These are phyloP conservation scores for Psittacus erithacus DNA, from an alignment of 2,113 vertebrate genomes.

Conservation along the genomic window DNA sequence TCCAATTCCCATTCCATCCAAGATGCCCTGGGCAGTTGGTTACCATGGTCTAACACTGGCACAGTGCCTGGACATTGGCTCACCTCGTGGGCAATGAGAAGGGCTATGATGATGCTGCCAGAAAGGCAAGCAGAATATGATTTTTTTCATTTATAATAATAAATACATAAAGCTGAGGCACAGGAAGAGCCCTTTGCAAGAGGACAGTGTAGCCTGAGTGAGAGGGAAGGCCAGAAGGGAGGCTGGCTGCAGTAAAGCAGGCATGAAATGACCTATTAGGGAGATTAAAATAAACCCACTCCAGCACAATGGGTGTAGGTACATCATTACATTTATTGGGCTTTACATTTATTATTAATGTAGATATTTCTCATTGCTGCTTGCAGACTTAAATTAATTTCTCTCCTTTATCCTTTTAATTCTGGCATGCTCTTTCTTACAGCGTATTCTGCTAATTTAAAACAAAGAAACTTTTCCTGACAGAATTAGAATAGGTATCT, in stretches of 20 bases:
- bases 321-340: neutral
- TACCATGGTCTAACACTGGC: neutral
- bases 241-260: neutral
- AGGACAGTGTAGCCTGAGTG: neutral
- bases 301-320: neutral
- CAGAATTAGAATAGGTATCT: no score
- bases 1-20: fast-evolving
- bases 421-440: neutral
- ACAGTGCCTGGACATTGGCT: fast-evolving
- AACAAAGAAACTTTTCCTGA: neutral
- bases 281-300: neutral
- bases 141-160: neutral
- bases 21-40: neutral
- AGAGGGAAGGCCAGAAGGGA: neutral
- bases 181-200: neutral
- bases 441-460: fast-evolving
- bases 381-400: neutral
- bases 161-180: neutral
- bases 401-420: neutral
- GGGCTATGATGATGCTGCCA: neutral
- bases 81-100: neutral
- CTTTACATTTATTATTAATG: neutral
- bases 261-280: neutral
- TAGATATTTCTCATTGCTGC: neutral
- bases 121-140: neutral